Percentiles rank a stretch among this genome's conserved stretches.
Evolutionary conservation across 1,140 invertebrate species (phyloP).

Genomic region (Conus betulinus): DNA sequence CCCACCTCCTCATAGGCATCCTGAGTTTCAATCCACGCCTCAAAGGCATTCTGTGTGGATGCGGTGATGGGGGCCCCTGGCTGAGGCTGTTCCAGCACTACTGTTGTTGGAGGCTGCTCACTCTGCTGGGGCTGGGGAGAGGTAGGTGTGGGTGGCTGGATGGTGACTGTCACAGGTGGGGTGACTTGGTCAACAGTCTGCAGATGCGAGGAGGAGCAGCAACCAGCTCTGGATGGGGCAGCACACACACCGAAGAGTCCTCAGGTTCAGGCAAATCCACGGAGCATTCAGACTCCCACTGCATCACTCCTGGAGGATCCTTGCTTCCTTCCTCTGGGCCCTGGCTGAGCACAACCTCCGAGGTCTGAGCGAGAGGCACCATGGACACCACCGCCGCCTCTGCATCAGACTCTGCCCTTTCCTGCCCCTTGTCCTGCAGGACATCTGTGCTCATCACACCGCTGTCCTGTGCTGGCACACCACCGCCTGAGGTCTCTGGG

Average conservation of each 20-base stretch:
- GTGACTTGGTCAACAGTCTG: not conserved
- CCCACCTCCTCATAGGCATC: slow-evolving; percentile 20
- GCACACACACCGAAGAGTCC: not conserved
- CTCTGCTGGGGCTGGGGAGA: not conserved
- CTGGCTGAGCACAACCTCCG: slow-evolving; percentile 2
- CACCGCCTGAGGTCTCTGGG: not conserved
- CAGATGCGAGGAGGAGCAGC: not conserved
- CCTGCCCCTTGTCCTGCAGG: not conserved
- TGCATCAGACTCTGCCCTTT: not conserved
- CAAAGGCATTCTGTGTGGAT: slow-evolving; percentile 21
- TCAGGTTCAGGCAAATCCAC: slow-evolving; percentile 16
- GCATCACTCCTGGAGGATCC: not conserved
- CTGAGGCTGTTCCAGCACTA: not conserved
- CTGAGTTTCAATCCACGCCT: slow-evolving; percentile 32
- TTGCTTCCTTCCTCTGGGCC: not conserved
- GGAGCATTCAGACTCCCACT: slow-evolving; percentile 13
- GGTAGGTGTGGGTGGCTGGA: not conserved
- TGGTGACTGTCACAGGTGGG: not conserved
- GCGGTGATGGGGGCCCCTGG: too few relatives aligned
- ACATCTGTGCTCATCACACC: too few relatives aligned
- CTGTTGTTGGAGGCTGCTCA: not conserved
- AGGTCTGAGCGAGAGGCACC: not conserved
- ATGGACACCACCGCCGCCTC: slow-evolving; percentile 6
- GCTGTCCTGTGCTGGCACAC: not conserved
- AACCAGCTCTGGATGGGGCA: not conserved